Conservation (phyloP, 1,140 invertebrate species). For the Drosophila pectinifera region DNA sequence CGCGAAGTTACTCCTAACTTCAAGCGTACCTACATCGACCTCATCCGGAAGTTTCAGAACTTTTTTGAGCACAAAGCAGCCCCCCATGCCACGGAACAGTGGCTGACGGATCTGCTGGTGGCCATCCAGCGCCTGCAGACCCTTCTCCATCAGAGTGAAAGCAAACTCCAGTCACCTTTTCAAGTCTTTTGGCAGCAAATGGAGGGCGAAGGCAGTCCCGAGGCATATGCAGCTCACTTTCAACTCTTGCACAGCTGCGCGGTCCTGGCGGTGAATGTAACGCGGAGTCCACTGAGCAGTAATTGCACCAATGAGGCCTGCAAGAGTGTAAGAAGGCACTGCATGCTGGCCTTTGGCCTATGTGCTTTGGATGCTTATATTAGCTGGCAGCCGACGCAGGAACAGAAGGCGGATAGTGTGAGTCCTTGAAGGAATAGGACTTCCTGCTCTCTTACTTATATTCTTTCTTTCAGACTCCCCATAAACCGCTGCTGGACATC, state of each 20-base stretch:
- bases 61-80: conserved; percentile 47
- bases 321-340: conserved; percentile 47
- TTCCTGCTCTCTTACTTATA: background rate
- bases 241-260: conserved; percentile 42
- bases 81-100: conserved; percentile 40
- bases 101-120: conserved; percentile 54
- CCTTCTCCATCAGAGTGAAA: conserved; percentile 45
- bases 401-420: conserved; percentile 32
- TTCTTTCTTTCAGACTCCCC: conserved; percentile 1
- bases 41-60: conserved; percentile 39
- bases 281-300: conserved; percentile 29
- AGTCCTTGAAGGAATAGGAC: background rate
- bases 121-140: conserved; percentile 43
- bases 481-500: conserved; percentile 19
- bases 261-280: conserved; percentile 13
- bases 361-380: conserved; percentile 50
- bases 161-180: conserved; percentile 20
- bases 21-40: conserved; percentile 38
- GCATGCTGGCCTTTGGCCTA: conserved; percentile 32
- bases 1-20: conserved; percentile 27
- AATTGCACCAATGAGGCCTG: conserved; percentile 35
- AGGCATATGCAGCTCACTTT: conserved; percentile 50
- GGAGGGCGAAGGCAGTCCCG: conserved; percentile 12
- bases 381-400: conserved; percentile 33
- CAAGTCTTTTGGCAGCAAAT: conserved; percentile 57